Percentiles rank a stretch among this genome's conserved stretches.
These are phyloP conservation scores for Conistra vaccinii DNA, from an alignment of 2,888 invertebrate species.

Conservation along the genomic window DNA sequence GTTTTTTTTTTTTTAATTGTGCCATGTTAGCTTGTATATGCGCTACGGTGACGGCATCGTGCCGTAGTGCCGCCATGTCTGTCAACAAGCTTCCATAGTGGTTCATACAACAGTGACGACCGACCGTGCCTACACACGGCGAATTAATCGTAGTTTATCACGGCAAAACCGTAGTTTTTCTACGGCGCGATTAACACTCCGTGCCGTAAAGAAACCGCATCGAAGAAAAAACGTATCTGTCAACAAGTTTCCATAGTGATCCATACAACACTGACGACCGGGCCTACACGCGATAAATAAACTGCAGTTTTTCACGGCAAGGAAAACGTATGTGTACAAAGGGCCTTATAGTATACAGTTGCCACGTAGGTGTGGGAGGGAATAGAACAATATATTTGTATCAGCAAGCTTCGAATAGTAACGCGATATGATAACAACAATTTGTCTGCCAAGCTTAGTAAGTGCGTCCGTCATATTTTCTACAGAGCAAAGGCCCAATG, in stretches of 20 bases:
- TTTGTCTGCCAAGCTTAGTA: slow-evolving; percentile 26
- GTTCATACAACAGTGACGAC: neutral
- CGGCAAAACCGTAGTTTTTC: neutral
- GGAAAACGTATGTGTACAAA: neutral
- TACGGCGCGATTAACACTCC: neutral
- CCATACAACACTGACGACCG: too few species aligned
- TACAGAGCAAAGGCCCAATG: neutral
- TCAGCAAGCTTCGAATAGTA: slow-evolving; percentile 16
- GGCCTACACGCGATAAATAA: too few species aligned
- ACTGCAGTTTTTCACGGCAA: too few species aligned
- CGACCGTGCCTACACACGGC: neutral
- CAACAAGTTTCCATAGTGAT: too few species aligned
- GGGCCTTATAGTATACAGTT: slow-evolving; percentile 27
- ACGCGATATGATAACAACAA: slow-evolving; percentile 30
- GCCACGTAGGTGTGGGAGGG: slow-evolving; percentile 33
- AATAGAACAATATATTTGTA: slow-evolving; percentile 38
- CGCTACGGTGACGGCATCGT: neutral
- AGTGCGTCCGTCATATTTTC: neutral
- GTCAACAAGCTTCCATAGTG: neutral
- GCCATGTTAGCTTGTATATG: too few species aligned
- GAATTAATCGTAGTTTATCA: neutral
- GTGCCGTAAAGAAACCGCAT: neutral
- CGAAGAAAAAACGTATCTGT: too few species aligned
- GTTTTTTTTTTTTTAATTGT: too few species aligned
- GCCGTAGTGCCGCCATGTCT: neutral